A percentile compares a stretch with the other conserved stretches of the same genome.
These are phyloP conservation scores for Drosophila insularis DNA, from an alignment of 1,140 invertebrate genomes.

Conservation along the genomic window DNA sequence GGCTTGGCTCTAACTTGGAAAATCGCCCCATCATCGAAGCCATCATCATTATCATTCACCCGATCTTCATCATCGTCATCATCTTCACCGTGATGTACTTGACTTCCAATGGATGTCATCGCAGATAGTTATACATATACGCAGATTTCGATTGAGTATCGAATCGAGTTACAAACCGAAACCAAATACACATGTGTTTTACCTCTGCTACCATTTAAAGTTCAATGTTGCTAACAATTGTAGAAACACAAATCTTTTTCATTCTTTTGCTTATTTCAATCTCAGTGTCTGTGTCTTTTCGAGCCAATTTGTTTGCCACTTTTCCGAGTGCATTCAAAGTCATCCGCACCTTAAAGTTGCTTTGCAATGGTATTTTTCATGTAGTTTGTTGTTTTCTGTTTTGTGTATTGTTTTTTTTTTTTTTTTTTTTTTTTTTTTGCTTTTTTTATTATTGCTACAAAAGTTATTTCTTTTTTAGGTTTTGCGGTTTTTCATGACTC, in stretches of 20 bases:
- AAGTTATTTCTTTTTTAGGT: slow-evolving; percentile 58
- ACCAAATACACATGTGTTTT: slow-evolving; percentile 46
- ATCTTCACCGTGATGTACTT: slow-evolving; percentile 42
- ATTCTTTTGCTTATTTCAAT: slow-evolving; percentile 33
- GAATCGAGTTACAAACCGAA: slow-evolving; percentile 27
- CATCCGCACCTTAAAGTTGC: slow-evolving; percentile 68
- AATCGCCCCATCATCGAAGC: slow-evolving; percentile 53
- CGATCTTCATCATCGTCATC: not conserved
- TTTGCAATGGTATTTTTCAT: slow-evolving; percentile 38
- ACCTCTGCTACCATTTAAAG: slow-evolving; percentile 71
- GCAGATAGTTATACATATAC: slow-evolving; percentile 44
- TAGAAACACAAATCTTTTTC: slow-evolving; percentile 66
- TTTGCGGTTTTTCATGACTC: slow-evolving; percentile 55
- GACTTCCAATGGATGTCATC: slow-evolving; percentile 55
- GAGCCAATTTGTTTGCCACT: slow-evolving; percentile 69
- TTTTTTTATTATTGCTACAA: slow-evolving; percentile 49
- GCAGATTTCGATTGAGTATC: slow-evolving; percentile 25
- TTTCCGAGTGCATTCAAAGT: slow-evolving; percentile 58
- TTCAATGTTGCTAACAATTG: slow-evolving; percentile 74
- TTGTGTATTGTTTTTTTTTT: slow-evolving; percentile 14
- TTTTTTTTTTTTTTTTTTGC: slow-evolving; percentile 37
- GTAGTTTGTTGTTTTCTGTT: slow-evolving; percentile 21
- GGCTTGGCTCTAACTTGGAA: slow-evolving; percentile 42
- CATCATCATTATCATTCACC: slow-evolving; percentile 3
- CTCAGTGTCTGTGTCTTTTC: slow-evolving; percentile 39